A percentile compares a stretch with the other conserved stretches of the same genome.
Evolutionary conservation across 2,113 vertebrate genomes (phyloP).

Genomic region (Myotis lucifugus): DNA sequence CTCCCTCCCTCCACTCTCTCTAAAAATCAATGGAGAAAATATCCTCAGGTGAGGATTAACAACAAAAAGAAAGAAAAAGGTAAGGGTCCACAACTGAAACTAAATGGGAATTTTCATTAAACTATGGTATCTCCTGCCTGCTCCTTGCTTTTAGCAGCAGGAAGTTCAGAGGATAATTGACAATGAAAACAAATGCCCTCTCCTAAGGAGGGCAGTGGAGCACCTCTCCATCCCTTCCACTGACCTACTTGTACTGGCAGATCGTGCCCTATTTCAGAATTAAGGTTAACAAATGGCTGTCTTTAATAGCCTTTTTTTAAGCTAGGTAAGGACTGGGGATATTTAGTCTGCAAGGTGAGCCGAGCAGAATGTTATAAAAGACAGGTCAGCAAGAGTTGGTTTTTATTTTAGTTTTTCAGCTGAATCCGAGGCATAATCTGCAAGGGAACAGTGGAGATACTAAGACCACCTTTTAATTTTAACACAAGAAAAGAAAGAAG

Average conservation of each 20-base stretch:
- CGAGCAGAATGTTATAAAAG: background rate
- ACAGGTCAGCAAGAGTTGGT: background rate
- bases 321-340: background rate
- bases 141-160: background rate
- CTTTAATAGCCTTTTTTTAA: background rate
- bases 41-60: background rate
- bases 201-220: background rate
- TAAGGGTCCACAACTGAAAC: background rate
- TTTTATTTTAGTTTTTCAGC: background rate
- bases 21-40: background rate
- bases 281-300: background rate
- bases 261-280: background rate
- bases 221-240: background rate
- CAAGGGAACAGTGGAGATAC: background rate
- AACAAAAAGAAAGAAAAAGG: background rate
- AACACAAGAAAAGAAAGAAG: background rate
- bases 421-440: background rate
- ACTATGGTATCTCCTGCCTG: background rate
- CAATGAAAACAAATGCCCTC: background rate
- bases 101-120: background rate
- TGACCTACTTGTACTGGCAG: background rate
- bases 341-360: background rate
- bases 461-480: constrained; percentile 50
- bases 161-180: background rate
- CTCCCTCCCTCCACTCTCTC: too few species aligned